These are phyloP conservation scores for Bombyx huttoni DNA, from an alignment of 2,888 invertebrate genomes.

Conservation along the genomic window DNA sequence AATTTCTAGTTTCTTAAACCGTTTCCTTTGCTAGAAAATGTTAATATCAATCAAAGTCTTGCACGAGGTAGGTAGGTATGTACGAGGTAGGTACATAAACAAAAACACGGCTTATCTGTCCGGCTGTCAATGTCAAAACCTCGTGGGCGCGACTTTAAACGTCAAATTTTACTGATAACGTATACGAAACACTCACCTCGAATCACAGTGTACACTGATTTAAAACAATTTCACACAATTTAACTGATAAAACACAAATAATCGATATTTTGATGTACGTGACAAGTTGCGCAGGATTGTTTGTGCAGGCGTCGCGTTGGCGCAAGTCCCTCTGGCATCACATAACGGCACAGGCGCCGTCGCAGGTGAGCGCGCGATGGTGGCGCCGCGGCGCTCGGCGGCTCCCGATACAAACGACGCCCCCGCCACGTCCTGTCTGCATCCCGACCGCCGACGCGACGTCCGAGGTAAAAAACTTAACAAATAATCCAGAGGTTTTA, in stretches of 20 bases:
- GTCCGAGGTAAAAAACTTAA: not conserved
- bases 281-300: conserved; percentile 7
- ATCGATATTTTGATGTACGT: not conserved
- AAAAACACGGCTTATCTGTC: conserved; percentile 36
- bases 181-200: conserved; percentile 9
- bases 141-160: conserved; percentile 17
- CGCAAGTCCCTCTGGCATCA: conserved; percentile 28
- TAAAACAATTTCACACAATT: not conserved
- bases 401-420: conserved; percentile 30
- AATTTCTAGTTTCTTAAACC: not conserved
- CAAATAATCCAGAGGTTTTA: not conserved
- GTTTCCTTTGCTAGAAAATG: too few relatives aligned
- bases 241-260: not conserved
- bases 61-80: not conserved
- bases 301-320: conserved; percentile 25
- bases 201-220: not conserved
- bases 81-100: conserved; percentile 16
- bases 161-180: conserved; percentile 4
- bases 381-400: conserved; percentile 56
- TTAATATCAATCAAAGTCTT: not conserved
- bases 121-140: conserved; percentile 40
- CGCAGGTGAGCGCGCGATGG: conserved; percentile 33
- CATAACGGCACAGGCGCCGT: conserved; percentile 20
- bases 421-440: conserved; percentile 11
- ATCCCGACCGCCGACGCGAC: not conserved